Evolutionary conservation across 2,888 invertebrate species (phyloP).

Genomic region (Heteromurus nitidus): DNA sequence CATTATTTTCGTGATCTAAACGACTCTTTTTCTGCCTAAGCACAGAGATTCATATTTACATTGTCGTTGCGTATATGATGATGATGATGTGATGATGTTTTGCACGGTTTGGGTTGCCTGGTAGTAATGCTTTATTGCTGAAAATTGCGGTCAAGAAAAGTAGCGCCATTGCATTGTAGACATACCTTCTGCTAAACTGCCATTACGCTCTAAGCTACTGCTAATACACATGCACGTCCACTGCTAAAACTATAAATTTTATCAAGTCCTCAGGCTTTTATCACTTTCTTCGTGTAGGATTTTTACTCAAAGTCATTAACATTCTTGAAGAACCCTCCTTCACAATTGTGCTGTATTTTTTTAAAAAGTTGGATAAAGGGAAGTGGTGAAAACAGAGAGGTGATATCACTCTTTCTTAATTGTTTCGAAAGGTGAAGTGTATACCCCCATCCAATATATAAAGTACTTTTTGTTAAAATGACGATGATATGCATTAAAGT

Average conservation of each 20-base stretch:
- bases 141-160: constrained; percentile 11
- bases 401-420: constrained; percentile 2
- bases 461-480: too few species aligned
- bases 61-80: neutral
- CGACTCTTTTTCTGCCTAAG: constrained; percentile 1
- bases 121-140: neutral
- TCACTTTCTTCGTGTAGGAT: constrained; percentile 26
- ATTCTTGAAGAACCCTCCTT: constrained; percentile 4
- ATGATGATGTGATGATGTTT: neutral
- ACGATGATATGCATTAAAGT: too few species aligned
- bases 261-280: constrained; percentile 33
- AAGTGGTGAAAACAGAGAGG: too few species aligned
- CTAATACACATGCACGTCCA: neutral
- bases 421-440: too few species aligned
- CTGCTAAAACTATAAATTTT: constrained; percentile 5
- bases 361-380: too few species aligned
- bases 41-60: neutral
- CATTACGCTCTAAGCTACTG: neutral
- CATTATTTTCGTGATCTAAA: neutral
- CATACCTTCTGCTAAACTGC: constrained; percentile 4
- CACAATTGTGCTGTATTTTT: too few species aligned
- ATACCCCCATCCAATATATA: too few species aligned
- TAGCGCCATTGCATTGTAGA: neutral
- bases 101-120: neutral
- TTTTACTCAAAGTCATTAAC: constrained; percentile 24